Percentiles rank a stretch among this genome's conserved stretches.
phyloP scores from a whole-genome alignment of 2,797 vertebrate species.

The Crenichthys baileyi region DNA sequence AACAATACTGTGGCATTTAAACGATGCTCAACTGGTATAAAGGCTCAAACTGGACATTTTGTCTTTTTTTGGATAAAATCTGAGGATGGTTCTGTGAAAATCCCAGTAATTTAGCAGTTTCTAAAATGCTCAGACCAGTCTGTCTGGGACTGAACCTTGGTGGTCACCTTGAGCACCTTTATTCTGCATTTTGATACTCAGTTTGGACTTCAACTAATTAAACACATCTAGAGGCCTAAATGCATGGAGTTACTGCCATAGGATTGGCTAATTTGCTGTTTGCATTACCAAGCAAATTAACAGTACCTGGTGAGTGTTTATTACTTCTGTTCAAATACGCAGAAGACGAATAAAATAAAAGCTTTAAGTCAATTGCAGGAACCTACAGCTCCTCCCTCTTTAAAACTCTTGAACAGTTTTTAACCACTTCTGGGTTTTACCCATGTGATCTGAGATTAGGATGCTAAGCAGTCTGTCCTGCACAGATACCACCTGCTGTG shows the following conservation, averaged over 20 bases:
- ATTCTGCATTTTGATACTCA: not conserved
- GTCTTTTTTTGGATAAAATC: too few relatives aligned
- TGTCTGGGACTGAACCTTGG: not conserved
- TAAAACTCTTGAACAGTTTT: not conserved
- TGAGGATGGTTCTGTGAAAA: not conserved
- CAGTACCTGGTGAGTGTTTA: not conserved
- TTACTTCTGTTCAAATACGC: not conserved
- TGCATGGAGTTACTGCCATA: not conserved
- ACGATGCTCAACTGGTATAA: too few relatives aligned
- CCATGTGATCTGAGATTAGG: constrained; percentile 34
- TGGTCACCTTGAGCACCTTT: not conserved
- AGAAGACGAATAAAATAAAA: not conserved
- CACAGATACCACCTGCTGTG: constrained; percentile 40
- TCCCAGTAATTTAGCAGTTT: not conserved
- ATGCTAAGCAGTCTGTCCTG: constrained; percentile 24
- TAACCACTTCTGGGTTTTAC: constrained; percentile 23
- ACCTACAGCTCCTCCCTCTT: not conserved
- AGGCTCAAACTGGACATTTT: not conserved
- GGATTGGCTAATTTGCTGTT: not conserved
- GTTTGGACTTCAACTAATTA: not conserved
- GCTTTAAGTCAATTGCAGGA: not conserved
- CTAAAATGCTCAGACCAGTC: not conserved
- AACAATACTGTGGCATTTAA: too few relatives aligned
- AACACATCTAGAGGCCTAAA: not conserved
- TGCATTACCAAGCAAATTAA: not conserved